Evolutionary conservation across 2,888 invertebrate species (phyloP).

Genomic region (Diabrotica balteata): DNA sequence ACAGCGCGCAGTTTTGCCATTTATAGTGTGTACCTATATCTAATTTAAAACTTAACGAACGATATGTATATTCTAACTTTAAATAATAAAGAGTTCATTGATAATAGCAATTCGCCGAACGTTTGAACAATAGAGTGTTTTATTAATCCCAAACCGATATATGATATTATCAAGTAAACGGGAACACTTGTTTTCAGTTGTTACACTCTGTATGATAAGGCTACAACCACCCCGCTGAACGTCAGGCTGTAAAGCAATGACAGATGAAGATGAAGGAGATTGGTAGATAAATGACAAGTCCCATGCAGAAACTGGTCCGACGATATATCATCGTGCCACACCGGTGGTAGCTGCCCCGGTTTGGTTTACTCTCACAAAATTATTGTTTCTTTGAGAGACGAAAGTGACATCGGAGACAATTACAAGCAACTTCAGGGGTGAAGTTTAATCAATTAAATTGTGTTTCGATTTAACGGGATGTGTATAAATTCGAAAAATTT

Average conservation of each 20-base stretch:
- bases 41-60: too few relatives aligned
- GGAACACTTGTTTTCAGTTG: neutral
- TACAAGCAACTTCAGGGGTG: slow-evolving; percentile 2
- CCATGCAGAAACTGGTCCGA: slow-evolving; percentile 20
- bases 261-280: slow-evolving; percentile 35
- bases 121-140: too few relatives aligned
- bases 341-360: neutral
- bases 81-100: too few relatives aligned
- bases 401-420: slow-evolving; percentile 3
- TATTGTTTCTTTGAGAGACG: slow-evolving; percentile 9
- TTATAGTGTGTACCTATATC: too few relatives aligned
- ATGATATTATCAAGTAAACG: too few relatives aligned
- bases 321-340: slow-evolving; percentile 20
- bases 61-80: too few relatives aligned
- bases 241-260: slow-evolving; percentile 29
- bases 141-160: too few relatives aligned
- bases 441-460: neutral
- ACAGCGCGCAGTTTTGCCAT: too few relatives aligned
- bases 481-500: too few relatives aligned
- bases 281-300: slow-evolving; percentile 32
- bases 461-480: too few relatives aligned
- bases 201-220: neutral
- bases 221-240: slow-evolving; percentile 2
- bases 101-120: too few relatives aligned
- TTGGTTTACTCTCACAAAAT: neutral